Evolutionary conservation across 2,888 invertebrate genomes (phyloP).

Genomic region (Amblyjoppa proteus): DNA sequence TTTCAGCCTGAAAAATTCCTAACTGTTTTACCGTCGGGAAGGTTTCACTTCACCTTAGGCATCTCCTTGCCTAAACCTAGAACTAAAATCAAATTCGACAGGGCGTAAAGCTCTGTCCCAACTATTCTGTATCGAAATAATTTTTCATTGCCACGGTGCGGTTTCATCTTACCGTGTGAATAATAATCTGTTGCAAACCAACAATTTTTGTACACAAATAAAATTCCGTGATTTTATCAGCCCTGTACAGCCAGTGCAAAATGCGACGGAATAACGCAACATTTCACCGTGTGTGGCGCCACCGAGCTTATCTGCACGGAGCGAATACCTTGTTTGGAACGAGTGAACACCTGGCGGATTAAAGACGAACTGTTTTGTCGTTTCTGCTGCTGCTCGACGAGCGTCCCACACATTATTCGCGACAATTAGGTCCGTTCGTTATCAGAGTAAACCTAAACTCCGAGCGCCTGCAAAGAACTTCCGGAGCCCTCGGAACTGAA

Average conservation of each 20-base stretch:
- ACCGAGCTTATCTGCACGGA: no score
- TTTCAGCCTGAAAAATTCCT: no score
- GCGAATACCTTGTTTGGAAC: not conserved
- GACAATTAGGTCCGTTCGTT: no score
- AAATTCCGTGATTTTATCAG: not conserved
- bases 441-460: no score
- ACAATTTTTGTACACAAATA: not conserved
- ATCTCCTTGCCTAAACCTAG: no score
- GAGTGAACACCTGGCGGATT: not conserved
- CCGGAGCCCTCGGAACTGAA: no score
- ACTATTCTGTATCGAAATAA: not conserved
- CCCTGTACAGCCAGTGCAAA: not conserved
- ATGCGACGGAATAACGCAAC: not conserved
- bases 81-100: not conserved
- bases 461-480: no score
- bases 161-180: not conserved
- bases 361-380: not conserved
- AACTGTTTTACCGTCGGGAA: no score
- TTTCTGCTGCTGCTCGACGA: no score
- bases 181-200: not conserved
- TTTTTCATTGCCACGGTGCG: not conserved
- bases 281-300: no score
- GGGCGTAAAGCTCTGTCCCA: not conserved
- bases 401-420: no score
- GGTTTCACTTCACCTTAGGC: no score